These are phyloP conservation scores for Actenoides lindsayi DNA, from an alignment of 2,113 vertebrate species.

Conservation along the genomic window DNA sequence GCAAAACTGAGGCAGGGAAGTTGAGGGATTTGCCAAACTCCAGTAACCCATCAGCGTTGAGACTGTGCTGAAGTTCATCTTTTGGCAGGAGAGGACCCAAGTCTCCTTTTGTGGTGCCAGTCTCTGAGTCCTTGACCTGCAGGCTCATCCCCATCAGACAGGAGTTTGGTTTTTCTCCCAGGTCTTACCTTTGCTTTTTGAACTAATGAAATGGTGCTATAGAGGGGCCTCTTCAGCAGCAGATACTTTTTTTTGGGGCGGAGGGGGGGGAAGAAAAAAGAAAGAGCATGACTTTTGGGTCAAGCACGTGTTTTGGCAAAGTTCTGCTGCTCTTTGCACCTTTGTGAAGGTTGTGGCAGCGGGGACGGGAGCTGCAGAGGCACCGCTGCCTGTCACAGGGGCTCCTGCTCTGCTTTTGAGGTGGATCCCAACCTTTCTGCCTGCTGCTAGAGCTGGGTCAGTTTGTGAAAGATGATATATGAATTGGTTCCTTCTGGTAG, in stretches of 20 bases:
- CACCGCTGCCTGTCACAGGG: rapidly evolving
- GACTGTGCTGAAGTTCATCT: background rate
- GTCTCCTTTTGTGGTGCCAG: background rate
- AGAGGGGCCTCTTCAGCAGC: background rate
- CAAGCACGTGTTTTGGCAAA: background rate
- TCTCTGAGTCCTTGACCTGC: background rate
- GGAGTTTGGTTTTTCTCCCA: background rate
- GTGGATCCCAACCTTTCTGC: background rate
- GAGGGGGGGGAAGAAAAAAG: background rate
- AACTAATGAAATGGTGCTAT: background rate
- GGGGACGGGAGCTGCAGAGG: background rate
- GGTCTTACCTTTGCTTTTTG: background rate
- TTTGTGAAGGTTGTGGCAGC: background rate
- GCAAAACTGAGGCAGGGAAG: background rate
- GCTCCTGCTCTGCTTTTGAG: background rate
- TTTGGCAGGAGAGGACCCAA: background rate
- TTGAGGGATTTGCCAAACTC: background rate
- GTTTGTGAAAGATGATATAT: background rate
- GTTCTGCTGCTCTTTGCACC: background rate
- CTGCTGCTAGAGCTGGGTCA: background rate
- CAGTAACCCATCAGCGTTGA: background rate
- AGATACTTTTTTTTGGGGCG: background rate
- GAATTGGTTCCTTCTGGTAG: conserved; percentile 57
- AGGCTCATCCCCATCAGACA: background rate
- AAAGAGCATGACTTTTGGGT: background rate